Percentiles rank a stretch among this genome's conserved stretches.
Evolutionary conservation across 2,888 invertebrate species (phyloP).

Genomic region (Isotomurus palustris): DNA sequence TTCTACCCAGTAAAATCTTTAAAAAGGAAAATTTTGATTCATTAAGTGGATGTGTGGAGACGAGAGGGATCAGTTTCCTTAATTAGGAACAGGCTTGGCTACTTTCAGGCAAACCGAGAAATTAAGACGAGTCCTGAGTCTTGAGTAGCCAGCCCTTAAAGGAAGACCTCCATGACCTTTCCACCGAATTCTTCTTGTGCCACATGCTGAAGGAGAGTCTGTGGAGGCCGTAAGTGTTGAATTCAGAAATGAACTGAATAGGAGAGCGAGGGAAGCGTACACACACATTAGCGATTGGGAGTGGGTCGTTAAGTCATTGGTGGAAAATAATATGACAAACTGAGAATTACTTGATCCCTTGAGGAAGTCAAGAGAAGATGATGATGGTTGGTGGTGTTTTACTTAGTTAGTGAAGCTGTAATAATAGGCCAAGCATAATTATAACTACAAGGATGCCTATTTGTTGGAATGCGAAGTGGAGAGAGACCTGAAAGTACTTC

Average conservation of each 20-base stretch:
- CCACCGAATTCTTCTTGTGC: not conserved
- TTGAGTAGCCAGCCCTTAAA: too few relatives aligned
- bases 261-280: too few relatives aligned
- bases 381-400: not conserved
- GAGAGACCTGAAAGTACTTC: too few relatives aligned
- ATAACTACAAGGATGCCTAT: constrained; percentile 5
- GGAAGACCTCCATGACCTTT: constrained; percentile 16
- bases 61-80: constrained; percentile 30
- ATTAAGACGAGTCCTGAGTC: constrained; percentile 7
- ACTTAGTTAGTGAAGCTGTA: not conserved
- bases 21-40: constrained; percentile 5
- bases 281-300: too few relatives aligned
- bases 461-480: constrained; percentile 8
- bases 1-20: too few relatives aligned
- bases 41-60: constrained; percentile 5
- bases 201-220: not conserved
- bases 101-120: constrained; percentile 11
- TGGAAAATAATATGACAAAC: constrained; percentile 9
- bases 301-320: not conserved
- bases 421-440: not conserved
- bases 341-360: constrained; percentile 12
- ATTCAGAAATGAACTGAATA: too few relatives aligned
- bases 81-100: constrained; percentile 31
- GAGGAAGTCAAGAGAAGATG: constrained; percentile 7
- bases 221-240: not conserved